phyloP scores from a whole-genome alignment of 2,888 invertebrate species.

The Synergus gifuensis region DNA sequence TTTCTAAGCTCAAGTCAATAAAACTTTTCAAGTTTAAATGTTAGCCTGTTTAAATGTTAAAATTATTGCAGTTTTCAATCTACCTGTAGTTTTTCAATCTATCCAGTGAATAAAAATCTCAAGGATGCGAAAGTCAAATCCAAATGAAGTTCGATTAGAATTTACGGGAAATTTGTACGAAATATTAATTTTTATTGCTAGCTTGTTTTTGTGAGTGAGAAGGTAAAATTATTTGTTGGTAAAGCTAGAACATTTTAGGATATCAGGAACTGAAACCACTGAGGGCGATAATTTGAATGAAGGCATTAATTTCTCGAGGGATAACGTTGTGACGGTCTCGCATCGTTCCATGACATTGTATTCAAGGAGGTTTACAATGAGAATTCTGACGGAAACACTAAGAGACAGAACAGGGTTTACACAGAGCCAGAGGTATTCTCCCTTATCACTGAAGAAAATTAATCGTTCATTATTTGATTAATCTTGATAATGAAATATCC shows the following conservation, averaged over 20 bases:
- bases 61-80: too few species aligned
- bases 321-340: constrained; percentile 8
- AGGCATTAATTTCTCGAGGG: constrained; percentile 18
- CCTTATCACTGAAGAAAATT: neutral
- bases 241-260: neutral
- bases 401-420: neutral
- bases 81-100: too few species aligned
- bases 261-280: neutral
- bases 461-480: neutral
- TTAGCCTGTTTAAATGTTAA: too few species aligned
- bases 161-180: too few species aligned
- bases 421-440: neutral
- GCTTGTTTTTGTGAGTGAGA: neutral
- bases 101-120: too few species aligned
- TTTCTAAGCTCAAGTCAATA: too few species aligned
- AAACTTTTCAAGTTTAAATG: too few species aligned
- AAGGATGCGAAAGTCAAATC: too few species aligned
- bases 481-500: neutral
- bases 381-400: neutral
- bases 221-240: neutral
- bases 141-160: too few species aligned
- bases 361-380: constrained; percentile 3
- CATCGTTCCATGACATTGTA: constrained; percentile 13
- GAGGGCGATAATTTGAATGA: constrained; percentile 33
- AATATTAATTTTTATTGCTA: too few species aligned